These are phyloP conservation scores for Tolmerus cingulatus DNA, from an alignment of 2,888 invertebrate species.

Conservation along the genomic window DNA sequence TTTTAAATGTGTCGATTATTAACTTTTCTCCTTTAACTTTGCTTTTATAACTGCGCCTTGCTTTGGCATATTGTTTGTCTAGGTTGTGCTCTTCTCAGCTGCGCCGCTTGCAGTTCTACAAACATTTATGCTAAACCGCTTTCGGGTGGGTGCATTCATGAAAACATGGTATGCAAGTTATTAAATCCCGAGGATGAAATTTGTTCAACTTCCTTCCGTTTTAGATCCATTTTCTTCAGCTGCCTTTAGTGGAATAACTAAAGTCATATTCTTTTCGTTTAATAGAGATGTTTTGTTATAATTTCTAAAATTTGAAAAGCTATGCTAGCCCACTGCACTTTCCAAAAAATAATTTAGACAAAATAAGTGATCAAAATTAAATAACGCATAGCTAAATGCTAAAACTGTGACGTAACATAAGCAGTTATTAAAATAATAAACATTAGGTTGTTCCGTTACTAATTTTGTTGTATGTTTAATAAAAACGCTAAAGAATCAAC, in stretches of 20 bases:
- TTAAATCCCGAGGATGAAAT: background rate
- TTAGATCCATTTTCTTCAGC: too few relatives aligned
- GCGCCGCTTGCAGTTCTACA: background rate
- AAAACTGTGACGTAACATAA: background rate
- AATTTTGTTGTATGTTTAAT: slow-evolving; percentile 44
- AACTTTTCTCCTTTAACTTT: background rate
- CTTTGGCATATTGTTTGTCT: too few relatives aligned
- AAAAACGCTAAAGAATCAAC: slow-evolving; percentile 44
- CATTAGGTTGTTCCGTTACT: background rate
- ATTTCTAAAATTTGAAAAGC: background rate
- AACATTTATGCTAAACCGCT: background rate
- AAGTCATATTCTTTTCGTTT: background rate
- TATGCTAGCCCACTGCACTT: background rate
- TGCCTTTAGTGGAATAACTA: background rate
- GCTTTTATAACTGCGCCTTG: background rate
- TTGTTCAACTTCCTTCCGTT: background rate
- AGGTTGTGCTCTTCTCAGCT: too few relatives aligned
- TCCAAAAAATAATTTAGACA: background rate
- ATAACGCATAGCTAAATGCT: background rate
- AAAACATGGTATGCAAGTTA: background rate
- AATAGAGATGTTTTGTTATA: background rate
- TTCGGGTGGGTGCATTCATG: too few relatives aligned
- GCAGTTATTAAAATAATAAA: background rate
- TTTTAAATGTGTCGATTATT: background rate
- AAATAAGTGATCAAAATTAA: background rate